Conservation (phyloP, 1,140 invertebrate species). For the Monochamus saltuarius region DNA sequence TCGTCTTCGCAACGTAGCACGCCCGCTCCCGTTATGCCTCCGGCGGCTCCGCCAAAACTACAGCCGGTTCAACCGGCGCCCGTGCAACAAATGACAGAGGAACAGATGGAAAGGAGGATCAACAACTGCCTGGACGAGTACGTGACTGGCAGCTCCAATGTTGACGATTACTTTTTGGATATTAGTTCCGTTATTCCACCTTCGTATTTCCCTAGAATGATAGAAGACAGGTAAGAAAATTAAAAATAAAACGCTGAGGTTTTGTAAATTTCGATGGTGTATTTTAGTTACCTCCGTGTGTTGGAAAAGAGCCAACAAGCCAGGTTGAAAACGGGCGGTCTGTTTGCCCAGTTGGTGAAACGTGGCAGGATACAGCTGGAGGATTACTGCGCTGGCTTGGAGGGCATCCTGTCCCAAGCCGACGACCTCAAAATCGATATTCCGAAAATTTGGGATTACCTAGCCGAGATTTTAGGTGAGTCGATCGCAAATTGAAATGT, state of each 20-base stretch:
- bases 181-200: slow-evolving; percentile 32
- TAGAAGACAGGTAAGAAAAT: slow-evolving; percentile 38
- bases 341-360: slow-evolving; percentile 50
- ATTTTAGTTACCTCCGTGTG: slow-evolving; percentile 39
- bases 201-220: slow-evolving; percentile 30
- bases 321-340: slow-evolving; percentile 48
- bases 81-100: slow-evolving; percentile 28
- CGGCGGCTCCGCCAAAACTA: neutral
- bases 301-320: slow-evolving; percentile 50
- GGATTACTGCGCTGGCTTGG: slow-evolving; percentile 53
- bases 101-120: slow-evolving; percentile 43
- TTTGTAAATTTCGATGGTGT: slow-evolving; percentile 8
- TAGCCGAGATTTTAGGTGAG: slow-evolving; percentile 66
- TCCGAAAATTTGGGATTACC: slow-evolving; percentile 71
- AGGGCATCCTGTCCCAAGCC: slow-evolving; percentile 58
- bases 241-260: neutral
- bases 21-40: slow-evolving; percentile 11
- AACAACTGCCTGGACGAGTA: slow-evolving; percentile 47
- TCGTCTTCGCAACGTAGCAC: slow-evolving; percentile 13
- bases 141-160: slow-evolving; percentile 34
- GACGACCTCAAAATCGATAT: slow-evolving; percentile 73
- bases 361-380: slow-evolving; percentile 48
- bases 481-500: slow-evolving; percentile 27
- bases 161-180: slow-evolving; percentile 39
- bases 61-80: slow-evolving; percentile 7